Base-by-base conservation (phyloP, 2,113 vertebrate species). In the Crocuta crocuta region DNA sequence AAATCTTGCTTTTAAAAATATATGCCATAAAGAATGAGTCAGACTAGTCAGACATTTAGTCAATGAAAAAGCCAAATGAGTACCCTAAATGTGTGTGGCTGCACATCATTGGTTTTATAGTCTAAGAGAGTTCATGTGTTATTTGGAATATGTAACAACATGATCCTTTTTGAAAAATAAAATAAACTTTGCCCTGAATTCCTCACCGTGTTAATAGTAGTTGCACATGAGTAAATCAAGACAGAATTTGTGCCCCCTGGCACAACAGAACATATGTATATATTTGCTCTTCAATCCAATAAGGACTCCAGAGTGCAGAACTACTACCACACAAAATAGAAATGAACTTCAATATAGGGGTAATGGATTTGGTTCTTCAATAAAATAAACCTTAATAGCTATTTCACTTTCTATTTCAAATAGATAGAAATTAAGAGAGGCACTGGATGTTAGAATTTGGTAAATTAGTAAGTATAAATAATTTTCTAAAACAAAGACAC, bases 161-260 rank as follows among this genome's bases (percentile, higher is more conserved):
- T 94, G 95, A 97, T 97, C 97, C 94, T 97, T 98, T 76, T 90
- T 85, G 95, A 97, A 98, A 98, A 97, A 98, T 92, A 97, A 96
- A 92, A 94, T 97, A 96, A 98, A 98, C 97, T 98, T 96, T 97
- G 95, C 97, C 96, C 96, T 97, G 97, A 95, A 97, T 98, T 97
- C 92, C 92, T 93, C 71, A 94, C 39, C 84, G 66, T 96, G 94
- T 96, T 98, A 97, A 98, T 97, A 97, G 97, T 91, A 98, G 95
- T 97, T 98, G 97, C 97, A 98, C 97, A 97, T 98, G 98, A 97
- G 95, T 96, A 98, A 98, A 97, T 98, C 94, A 96, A 97, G 92
- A 95, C 90, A 93, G 95, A 85, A 97, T 98, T 86, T 96, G 71
- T 98, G 95, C 98, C 97, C 98, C 76, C 97, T 97, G 96, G 98